Conservation (phyloP, 2,113 vertebrate species). For the Chionomys nivalis region DNA sequence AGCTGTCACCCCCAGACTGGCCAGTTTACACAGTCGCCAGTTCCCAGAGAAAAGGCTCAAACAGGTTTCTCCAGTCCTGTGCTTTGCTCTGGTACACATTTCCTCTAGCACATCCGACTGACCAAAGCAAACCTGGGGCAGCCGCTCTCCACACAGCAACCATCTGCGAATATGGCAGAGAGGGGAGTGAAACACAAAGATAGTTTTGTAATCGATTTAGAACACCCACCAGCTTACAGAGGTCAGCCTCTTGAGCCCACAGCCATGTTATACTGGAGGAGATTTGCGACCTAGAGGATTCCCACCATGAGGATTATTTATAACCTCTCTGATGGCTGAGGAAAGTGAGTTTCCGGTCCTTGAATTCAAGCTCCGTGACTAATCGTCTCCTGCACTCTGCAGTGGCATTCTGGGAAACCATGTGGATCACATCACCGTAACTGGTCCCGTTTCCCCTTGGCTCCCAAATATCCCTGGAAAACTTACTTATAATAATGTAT, state of each 20-base stretch:
- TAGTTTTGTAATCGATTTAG: not conserved
- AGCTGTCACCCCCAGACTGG: not conserved
- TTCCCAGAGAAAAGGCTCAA: not conserved
- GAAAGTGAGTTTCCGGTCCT: not conserved
- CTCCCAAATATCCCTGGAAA: constrained; percentile 42
- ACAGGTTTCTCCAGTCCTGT: not conserved
- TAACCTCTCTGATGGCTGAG: not conserved
- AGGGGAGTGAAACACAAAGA: not conserved
- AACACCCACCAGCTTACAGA: not conserved
- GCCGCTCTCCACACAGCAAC: no score
- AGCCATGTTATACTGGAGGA: not conserved
- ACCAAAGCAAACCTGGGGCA: not conserved
- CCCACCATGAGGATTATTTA: not conserved
- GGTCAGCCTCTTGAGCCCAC: not conserved
- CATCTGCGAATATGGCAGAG: not conserved
- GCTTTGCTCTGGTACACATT: not conserved
- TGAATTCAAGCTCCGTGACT: not conserved
- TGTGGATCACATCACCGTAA: not conserved
- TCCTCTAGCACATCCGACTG: not conserved
- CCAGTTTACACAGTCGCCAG: not conserved
- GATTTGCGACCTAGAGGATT: not conserved
- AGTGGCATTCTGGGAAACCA: not conserved
- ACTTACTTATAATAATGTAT: constrained; percentile 51
- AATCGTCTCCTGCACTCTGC: not conserved
- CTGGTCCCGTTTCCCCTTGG: not conserved